Conservation (phyloP, 2,888 invertebrate species). For the Agrochola lota region DNA sequence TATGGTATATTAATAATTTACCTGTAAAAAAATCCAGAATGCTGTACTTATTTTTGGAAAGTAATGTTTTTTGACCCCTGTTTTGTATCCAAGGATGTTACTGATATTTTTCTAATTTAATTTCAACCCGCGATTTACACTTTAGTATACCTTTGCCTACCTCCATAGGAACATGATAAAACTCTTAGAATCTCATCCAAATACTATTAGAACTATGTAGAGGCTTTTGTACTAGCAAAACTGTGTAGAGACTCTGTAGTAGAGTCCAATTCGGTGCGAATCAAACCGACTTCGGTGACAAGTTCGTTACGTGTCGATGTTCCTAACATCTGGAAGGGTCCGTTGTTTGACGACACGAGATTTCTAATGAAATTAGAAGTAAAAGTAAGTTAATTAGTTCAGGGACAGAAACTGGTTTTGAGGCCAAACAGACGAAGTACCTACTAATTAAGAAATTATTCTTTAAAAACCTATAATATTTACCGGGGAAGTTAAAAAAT, state of each 20-base stretch:
- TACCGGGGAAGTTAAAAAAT: too few relatives aligned
- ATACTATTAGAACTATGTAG: not conserved
- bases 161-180: too few relatives aligned
- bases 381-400: not conserved
- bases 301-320: conserved; percentile 51
- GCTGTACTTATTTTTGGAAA: not conserved
- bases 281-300: conserved; percentile 36
- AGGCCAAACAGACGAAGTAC: not conserved
- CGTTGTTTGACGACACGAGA: conserved; percentile 47
- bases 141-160: too few relatives aligned
- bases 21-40: not conserved
- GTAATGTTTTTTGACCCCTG: not conserved
- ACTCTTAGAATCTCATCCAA: not conserved
- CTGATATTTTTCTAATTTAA: not conserved
- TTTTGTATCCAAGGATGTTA: not conserved
- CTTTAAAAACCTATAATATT: too few relatives aligned
- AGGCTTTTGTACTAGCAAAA: not conserved
- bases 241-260: too few relatives aligned
- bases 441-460: too few relatives aligned
- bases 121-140: not conserved
- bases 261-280: conserved; percentile 26
- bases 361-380: conserved; percentile 3
- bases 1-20: too few relatives aligned
- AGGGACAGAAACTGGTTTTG: not conserved
- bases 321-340: conserved; percentile 31